phyloP scores from a whole-genome alignment of 2,888 invertebrate species.

The Hirtodrosophila duncani region DNA sequence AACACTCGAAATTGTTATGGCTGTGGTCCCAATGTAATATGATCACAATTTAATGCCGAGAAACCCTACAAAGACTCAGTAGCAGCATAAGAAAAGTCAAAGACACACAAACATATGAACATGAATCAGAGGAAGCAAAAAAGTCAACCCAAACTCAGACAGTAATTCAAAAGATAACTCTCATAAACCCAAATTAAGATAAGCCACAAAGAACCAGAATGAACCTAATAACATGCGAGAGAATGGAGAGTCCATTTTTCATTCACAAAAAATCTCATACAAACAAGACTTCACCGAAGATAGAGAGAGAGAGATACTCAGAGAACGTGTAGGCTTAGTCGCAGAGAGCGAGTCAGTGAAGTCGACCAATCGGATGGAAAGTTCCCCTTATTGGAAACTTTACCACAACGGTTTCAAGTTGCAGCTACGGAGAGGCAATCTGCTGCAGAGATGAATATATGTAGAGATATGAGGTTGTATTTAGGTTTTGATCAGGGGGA shows the following conservation, averaged over 20 bases:
- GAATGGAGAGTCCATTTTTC: conserved; percentile 38
- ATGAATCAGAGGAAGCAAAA: too few relatives aligned
- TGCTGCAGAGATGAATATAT: too few relatives aligned
- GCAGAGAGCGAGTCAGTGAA: conserved; percentile 9
- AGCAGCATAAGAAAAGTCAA: conserved; percentile 36
- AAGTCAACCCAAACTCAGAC: too few relatives aligned
- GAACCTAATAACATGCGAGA: conserved; percentile 4
- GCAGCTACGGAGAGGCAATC: too few relatives aligned
- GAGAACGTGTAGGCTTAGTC: background rate
- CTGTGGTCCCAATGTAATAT: conserved; percentile 51
- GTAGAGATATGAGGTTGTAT: too few relatives aligned
- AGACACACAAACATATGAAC: conserved; percentile 14
- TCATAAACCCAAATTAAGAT: conserved; percentile 66
- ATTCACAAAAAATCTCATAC: conserved; percentile 59
- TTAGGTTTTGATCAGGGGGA: too few relatives aligned
- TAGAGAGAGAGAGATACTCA: background rate
- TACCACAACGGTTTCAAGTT: too few relatives aligned
- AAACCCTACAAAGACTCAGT: conserved; percentile 51
- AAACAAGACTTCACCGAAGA: conserved; percentile 11
- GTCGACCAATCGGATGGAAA: too few relatives aligned
- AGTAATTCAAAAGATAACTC: conserved; percentile 52
- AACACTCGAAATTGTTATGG: conserved; percentile 45
- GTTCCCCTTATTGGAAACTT: too few relatives aligned
- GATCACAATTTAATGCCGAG: conserved; percentile 61
- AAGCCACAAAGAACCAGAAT: conserved; percentile 47